phyloP scores from a whole-genome alignment of 2,888 invertebrate genomes.

The Plagiodera versicolora region DNA sequence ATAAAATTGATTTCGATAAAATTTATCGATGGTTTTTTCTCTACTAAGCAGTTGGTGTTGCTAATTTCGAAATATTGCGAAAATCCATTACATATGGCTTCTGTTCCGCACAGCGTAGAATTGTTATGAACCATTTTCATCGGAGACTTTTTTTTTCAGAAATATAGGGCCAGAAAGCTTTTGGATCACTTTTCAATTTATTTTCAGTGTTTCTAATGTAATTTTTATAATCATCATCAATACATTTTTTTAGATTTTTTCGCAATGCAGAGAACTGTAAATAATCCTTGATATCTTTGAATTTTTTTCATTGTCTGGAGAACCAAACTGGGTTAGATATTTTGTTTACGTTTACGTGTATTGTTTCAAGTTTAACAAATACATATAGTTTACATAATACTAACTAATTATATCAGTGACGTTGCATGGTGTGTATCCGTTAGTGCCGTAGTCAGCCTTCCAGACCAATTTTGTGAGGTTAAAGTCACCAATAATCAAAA shows the following conservation, averaged over 20 bases:
- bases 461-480: no score
- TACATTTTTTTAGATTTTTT: neutral
- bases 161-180: conserved; percentile 3
- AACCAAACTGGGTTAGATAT: neutral
- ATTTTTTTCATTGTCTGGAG: neutral
- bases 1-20: neutral
- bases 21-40: neutral
- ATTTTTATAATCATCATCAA: neutral
- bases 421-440: no score
- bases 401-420: no score
- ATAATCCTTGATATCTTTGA: neutral
- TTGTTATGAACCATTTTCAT: neutral
- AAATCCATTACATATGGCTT: neutral
- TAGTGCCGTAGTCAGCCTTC: no score
- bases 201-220: neutral
- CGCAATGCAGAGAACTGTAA: neutral
- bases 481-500: no score
- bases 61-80: neutral
- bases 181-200: neutral
- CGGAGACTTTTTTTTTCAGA: neutral
- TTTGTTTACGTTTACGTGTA: neutral
- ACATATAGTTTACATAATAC: neutral
- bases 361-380: no score
- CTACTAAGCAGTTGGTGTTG: neutral
- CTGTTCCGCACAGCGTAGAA: conserved; percentile 3